These are phyloP conservation scores for Drosophila macrospina DNA, from an alignment of 2,888 invertebrate genomes.

Conservation along the genomic window DNA sequence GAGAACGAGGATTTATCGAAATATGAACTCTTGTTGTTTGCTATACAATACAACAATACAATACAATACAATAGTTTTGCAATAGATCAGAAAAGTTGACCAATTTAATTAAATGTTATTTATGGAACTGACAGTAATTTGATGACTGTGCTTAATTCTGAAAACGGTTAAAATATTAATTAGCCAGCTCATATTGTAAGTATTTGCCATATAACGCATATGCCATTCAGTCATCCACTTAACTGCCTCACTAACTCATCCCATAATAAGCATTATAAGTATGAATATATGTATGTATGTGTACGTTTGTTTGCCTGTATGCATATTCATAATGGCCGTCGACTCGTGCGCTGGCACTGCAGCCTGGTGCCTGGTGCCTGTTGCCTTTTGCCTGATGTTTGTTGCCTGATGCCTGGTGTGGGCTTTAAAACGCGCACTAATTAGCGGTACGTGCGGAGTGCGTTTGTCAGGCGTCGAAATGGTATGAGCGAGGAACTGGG, in stretches of 20 bases:
- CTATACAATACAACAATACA: too few species aligned
- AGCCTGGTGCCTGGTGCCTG: conserved; percentile 11
- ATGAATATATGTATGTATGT: neutral
- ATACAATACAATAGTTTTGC: too few species aligned
- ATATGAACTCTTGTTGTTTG: too few species aligned
- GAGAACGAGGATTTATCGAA: too few species aligned
- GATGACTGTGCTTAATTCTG: neutral
- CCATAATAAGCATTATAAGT: conserved; percentile 41
- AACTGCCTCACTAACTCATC: conserved; percentile 24
- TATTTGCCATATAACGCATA: conserved; percentile 32
- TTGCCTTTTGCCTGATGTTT: conserved; percentile 12
- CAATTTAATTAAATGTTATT: neutral
- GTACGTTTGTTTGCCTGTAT: neutral
- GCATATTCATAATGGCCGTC: conserved; percentile 31
- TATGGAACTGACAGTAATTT: neutral
- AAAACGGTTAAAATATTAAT: conserved; percentile 7
- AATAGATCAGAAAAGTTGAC: neutral
- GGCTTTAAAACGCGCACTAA: conserved; percentile 70
- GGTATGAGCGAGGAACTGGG: conserved; percentile 13
- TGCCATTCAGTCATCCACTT: conserved; percentile 32
- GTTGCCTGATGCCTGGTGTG: conserved; percentile 20
- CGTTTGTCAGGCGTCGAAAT: conserved; percentile 65
- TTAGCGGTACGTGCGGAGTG: conserved; percentile 79
- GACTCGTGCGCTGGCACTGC: conserved; percentile 35
- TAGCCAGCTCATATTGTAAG: conserved; percentile 6